Evolutionary conservation across 2,888 invertebrate species (phyloP).

Genomic region (Ophion obscuratus): DNA sequence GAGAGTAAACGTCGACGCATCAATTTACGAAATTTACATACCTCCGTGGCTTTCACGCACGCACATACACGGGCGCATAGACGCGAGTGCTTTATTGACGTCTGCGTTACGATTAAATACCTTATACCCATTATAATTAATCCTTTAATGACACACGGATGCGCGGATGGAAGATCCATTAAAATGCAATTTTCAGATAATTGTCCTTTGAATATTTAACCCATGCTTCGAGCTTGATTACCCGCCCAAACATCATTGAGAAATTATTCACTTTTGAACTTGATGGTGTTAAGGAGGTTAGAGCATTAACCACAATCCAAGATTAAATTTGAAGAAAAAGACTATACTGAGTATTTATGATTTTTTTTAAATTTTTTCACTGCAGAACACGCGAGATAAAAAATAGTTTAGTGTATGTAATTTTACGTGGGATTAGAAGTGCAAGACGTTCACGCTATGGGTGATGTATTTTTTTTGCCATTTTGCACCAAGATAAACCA

Average conservation of each 20-base stretch:
- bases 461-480: too few relatives aligned
- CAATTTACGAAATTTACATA: slow-evolving; percentile 6
- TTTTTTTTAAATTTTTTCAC: too few relatives aligned
- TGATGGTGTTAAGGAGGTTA: not conserved
- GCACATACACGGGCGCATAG: not conserved
- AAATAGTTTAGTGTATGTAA: too few relatives aligned
- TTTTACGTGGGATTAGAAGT: too few relatives aligned
- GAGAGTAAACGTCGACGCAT: slow-evolving; percentile 15
- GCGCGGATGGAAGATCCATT: not conserved
- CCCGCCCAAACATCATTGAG: not conserved
- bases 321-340: too few relatives aligned
- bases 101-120: slow-evolving; percentile 1
- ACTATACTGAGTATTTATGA: too few relatives aligned
- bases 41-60: not conserved
- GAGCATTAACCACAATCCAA: too few relatives aligned
- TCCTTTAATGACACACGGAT: not conserved
- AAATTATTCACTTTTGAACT: not conserved
- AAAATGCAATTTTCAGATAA: slow-evolving; percentile 1
- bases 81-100: not conserved
- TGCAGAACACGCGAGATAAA: too few relatives aligned
- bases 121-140: not conserved
- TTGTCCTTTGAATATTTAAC: slow-evolving; percentile 6
- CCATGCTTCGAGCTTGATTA: not conserved
- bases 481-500: too few relatives aligned
- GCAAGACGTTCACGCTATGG: too few relatives aligned